Evolutionary conservation across 92 coral and sea anemone species (phyloP).

Genomic region (Zoanthus sansibaricus): DNA sequence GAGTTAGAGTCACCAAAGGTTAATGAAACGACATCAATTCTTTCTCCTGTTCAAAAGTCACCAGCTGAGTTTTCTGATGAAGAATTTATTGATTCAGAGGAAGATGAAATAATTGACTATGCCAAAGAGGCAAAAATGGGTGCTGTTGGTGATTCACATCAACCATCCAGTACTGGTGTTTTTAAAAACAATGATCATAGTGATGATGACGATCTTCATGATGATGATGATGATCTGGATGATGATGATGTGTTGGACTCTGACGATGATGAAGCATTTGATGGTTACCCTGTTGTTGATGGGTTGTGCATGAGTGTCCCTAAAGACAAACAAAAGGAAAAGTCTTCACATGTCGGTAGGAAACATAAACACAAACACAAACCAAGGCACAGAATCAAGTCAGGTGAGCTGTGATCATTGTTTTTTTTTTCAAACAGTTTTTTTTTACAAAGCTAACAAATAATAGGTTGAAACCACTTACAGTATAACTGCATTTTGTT

Average conservation of each 20-base stretch:
- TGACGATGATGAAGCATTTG: slow-evolving; percentile 63
- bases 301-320: slow-evolving; percentile 83
- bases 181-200: slow-evolving; percentile 31
- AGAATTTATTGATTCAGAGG: slow-evolving; percentile 83
- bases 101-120: slow-evolving; percentile 85
- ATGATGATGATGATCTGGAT: slow-evolving; percentile 47
- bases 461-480: neutral
- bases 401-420: slow-evolving; percentile 51
- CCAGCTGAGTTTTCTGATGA: slow-evolving; percentile 63
- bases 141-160: slow-evolving; percentile 77
- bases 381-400: slow-evolving; percentile 60
- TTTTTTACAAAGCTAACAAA: neutral
- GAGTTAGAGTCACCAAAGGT: slow-evolving; percentile 48
- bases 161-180: neutral
- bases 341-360: slow-evolving; percentile 41
- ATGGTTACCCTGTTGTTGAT: slow-evolving; percentile 69
- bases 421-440: slow-evolving; percentile 3
- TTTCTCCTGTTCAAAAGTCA: slow-evolving; percentile 22
- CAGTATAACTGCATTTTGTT: too few relatives aligned
- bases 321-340: slow-evolving; percentile 55
- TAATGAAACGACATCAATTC: slow-evolving; percentile 28
- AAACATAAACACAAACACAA: slow-evolving; percentile 12
- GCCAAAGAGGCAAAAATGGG: slow-evolving; percentile 84
- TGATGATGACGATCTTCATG: slow-evolving; percentile 15
- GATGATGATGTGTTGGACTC: slow-evolving; percentile 50